phyloP scores from a whole-genome alignment of 2,797 vertebrate species.

The Lithobates sylvaticus region DNA sequence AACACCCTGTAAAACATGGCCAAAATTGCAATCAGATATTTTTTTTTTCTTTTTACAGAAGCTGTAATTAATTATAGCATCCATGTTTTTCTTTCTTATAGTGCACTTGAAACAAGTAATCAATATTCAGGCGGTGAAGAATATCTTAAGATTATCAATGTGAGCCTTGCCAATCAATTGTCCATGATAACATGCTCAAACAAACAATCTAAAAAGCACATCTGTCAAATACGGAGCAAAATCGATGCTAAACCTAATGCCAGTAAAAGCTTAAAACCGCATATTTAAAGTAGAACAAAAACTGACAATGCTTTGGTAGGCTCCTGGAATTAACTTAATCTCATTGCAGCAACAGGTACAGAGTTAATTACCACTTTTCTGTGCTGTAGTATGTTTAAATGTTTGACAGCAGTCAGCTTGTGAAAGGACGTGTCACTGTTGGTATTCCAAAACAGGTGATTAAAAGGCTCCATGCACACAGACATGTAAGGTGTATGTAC shows the following conservation, averaged over 20 bases:
- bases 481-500: no score
- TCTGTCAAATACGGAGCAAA: conserved; percentile 60
- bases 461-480: not conserved
- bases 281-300: conserved; percentile 52
- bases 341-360: conserved; percentile 17
- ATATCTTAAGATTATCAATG: conserved; percentile 72
- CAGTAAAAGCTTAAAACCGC: conserved; percentile 43
- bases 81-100: conserved; percentile 35
- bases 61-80: not conserved
- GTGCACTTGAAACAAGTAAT: conserved; percentile 60
- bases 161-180: conserved; percentile 65
- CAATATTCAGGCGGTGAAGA: conserved; percentile 69
- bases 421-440: not conserved
- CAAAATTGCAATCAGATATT: not conserved
- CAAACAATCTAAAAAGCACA: conserved; percentile 54
- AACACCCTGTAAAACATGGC: not conserved
- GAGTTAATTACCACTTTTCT: conserved; percentile 31
- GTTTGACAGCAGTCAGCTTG: not conserved
- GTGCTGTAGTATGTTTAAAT: not conserved
- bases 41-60: conserved; percentile 1
- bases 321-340: conserved; percentile 45
- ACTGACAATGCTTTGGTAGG: not conserved
- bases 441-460: not conserved
- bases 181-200: conserved; percentile 54
- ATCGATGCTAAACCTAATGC: conserved; percentile 64